These are phyloP conservation scores for Latrodectus elegans DNA, from an alignment of 2,888 invertebrate species.

Conservation along the genomic window DNA sequence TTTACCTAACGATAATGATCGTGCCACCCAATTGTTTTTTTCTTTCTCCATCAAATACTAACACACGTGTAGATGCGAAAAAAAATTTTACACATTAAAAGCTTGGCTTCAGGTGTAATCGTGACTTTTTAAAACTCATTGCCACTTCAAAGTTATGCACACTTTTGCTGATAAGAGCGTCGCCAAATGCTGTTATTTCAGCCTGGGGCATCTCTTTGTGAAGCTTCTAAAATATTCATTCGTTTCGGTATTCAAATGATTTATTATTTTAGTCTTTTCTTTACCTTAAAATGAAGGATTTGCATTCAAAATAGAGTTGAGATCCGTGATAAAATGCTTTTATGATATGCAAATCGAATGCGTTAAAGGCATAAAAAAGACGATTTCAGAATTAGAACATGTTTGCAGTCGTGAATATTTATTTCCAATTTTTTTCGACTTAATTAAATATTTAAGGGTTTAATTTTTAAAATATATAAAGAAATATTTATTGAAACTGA, in stretches of 20 bases:
- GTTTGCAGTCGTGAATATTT: too few relatives aligned
- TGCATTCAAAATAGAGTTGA: neutral
- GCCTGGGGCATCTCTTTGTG: neutral
- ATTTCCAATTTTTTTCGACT: too few relatives aligned
- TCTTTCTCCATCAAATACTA: conserved; percentile 8
- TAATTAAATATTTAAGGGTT: too few relatives aligned
- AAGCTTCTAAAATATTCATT: neutral
- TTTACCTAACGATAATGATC: conserved; percentile 24
- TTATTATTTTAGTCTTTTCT: neutral
- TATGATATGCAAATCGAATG: too few relatives aligned
- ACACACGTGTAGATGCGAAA: conserved; percentile 21
- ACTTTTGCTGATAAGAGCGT: neutral
- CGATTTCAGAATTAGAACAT: too few relatives aligned
- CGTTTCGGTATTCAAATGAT: neutral
- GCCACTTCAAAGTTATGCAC: conserved; percentile 6
- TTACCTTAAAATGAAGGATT: neutral
- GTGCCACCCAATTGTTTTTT: conserved; percentile 16
- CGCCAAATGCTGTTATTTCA: conserved; percentile 3
- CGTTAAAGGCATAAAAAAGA: too few relatives aligned
- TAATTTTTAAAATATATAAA: too few relatives aligned
- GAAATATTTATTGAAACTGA: too few relatives aligned
- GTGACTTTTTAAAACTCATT: conserved; percentile 18
- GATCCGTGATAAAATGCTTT: too few relatives aligned
- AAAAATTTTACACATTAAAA: conserved; percentile 9
- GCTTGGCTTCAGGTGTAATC: conserved; percentile 23